Percentiles rank a stretch among this genome's conserved stretches.
Conservation (phyloP, 2,888 invertebrate species). For the Macrophya annulata region DNA sequence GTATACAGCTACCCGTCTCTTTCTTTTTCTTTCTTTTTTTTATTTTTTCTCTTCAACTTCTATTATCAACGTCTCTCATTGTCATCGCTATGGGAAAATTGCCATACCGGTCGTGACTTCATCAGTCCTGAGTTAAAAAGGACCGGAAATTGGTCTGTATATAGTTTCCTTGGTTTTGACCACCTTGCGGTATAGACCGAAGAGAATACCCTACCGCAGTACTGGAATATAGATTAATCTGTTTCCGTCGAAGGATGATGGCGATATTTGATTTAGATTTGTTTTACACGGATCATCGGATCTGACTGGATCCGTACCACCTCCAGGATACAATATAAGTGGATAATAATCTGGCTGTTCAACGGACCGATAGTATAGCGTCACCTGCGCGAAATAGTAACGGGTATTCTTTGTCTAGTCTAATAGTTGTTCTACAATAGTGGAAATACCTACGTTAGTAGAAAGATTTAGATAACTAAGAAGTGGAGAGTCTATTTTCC, state of each 20-base stretch:
- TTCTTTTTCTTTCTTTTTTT: not conserved
- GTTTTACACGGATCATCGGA: slow-evolving; percentile 34
- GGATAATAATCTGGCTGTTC: not conserved
- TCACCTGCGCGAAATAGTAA: slow-evolving; percentile 45
- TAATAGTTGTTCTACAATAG: not conserved
- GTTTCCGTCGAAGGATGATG: not conserved
- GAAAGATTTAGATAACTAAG: not conserved
- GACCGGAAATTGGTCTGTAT: slow-evolving; percentile 16
- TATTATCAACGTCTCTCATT: not conserved
- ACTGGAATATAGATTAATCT: not conserved
- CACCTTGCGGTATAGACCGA: not conserved
- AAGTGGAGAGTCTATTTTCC: slow-evolving; percentile 36
- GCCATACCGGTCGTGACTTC: not conserved
- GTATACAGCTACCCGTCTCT: too few species aligned
- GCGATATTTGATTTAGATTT: slow-evolving; percentile 16
- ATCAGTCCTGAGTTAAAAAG: not conserved
- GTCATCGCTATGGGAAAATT: not conserved
- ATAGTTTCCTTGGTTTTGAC: not conserved
- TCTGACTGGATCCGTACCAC: not conserved
- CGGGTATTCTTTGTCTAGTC: slow-evolving; percentile 16
- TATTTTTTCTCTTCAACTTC: not conserved
- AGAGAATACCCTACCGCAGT: not conserved
- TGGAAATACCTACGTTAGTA: not conserved
- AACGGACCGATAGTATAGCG: slow-evolving; percentile 10
- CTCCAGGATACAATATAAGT: slow-evolving; percentile 5